phyloP scores from a whole-genome alignment of 2,797 vertebrate genomes.

The Manis crassicaudata region DNA sequence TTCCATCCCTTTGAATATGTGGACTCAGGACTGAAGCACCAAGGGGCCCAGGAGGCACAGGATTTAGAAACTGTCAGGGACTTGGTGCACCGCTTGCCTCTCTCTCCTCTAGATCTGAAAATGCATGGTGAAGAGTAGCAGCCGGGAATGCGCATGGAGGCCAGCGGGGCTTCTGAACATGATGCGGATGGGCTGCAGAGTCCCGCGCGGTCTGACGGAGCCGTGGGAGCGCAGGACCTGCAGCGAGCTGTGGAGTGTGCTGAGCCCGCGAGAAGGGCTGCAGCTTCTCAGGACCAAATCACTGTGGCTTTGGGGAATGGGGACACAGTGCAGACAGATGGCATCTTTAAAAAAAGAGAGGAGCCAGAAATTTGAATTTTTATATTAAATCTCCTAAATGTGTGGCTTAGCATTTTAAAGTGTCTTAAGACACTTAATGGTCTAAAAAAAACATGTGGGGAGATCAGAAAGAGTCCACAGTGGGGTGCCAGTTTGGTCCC shows the following conservation, averaged over 20 bases:
- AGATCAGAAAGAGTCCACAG: neutral
- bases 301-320: neutral
- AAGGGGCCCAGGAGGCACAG: neutral
- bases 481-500: neutral
- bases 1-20: neutral
- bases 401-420: neutral
- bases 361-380: neutral
- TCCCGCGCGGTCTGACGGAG: neutral
- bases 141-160: neutral
- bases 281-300: neutral
- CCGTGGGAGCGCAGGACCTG: neutral
- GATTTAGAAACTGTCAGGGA: neutral
- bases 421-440: neutral
- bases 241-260: neutral
- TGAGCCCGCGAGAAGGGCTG: neutral
- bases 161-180: neutral
- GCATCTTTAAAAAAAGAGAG: neutral
- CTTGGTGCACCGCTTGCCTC: neutral
- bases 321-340: neutral
- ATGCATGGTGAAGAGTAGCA: neutral
- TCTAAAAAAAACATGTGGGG: neutral
- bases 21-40: neutral
- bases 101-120: neutral
- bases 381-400: neutral
- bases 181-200: neutral